Conservation (phyloP, 2,797 vertebrate genomes). For the Poeciliopsis paucimaculata region DNA sequence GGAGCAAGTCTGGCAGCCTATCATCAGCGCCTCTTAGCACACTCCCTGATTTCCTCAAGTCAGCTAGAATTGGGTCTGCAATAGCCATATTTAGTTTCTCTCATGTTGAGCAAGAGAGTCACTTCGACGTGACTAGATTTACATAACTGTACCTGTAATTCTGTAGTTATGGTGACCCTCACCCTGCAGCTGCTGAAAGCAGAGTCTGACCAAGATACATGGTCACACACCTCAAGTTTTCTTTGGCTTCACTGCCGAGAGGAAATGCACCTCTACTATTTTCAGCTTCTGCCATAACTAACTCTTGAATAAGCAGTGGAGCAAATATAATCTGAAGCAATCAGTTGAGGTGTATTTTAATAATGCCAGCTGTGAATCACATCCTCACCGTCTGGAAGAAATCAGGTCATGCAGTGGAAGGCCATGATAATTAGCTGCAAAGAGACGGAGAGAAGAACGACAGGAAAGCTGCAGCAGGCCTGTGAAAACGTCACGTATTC, state of each 20-base stretch:
- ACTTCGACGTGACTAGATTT: conserved; percentile 41
- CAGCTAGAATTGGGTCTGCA: conserved; percentile 38
- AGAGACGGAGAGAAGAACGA: conserved; percentile 40
- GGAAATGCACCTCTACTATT: conserved; percentile 6
- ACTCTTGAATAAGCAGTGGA: conserved; percentile 13
- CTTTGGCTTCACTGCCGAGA: background rate
- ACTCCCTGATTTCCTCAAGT: conserved; percentile 54
- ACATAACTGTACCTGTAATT: conserved; percentile 43
- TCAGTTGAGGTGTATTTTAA: conserved; percentile 23
- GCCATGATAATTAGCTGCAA: conserved; percentile 31
- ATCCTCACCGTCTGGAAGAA: conserved; percentile 29
- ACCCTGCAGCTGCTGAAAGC: background rate
- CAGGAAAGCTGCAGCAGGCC: conserved; percentile 7
- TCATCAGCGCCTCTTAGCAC: conserved; percentile 63
- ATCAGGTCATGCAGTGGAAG: conserved; percentile 36
- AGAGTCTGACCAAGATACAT: background rate
- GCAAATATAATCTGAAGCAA: conserved; percentile 16
- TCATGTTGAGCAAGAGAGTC: conserved; percentile 38
- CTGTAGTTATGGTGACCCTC: conserved; percentile 30
- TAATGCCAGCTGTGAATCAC: conserved; percentile 38
- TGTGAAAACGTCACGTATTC: conserved; percentile 25
- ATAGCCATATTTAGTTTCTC: conserved; percentile 48
- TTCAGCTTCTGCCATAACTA: conserved; percentile 6
- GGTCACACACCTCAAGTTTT: background rate
- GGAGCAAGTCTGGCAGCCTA: conserved; percentile 64